A percentile compares a stretch with the other conserved stretches of the same genome.
Evolutionary conservation across 1,140 invertebrate genomes (phyloP).

Genomic region (Leptinotarsa defecta): DNA sequence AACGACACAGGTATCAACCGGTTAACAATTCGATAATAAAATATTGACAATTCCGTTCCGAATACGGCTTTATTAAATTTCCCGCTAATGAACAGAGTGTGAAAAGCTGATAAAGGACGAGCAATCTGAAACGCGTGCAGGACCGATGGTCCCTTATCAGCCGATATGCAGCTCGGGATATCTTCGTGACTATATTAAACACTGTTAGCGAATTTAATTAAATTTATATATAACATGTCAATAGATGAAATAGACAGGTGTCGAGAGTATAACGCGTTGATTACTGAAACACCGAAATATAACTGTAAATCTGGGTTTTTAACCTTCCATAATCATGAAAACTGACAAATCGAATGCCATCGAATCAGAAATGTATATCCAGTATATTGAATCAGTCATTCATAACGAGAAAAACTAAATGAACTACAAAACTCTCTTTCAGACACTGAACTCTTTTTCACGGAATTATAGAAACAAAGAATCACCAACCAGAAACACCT

Average conservation of each 20-base stretch:
- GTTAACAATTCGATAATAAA: conserved; percentile 2
- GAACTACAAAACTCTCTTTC: too few species aligned
- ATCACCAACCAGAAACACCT: too few species aligned
- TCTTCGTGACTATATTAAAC: conserved; percentile 45
- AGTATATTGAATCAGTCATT: too few species aligned
- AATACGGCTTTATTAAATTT: conserved; percentile 7
- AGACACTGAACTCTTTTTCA: too few species aligned
- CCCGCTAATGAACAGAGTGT: conserved; percentile 36
- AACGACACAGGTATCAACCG: neutral
- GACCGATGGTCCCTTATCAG: conserved; percentile 46
- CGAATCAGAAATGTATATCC: too few species aligned
- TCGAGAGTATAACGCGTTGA: neutral
- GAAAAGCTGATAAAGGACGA: conserved; percentile 44
- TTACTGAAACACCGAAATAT: too few species aligned
- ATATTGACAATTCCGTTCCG: neutral
- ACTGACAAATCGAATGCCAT: too few species aligned
- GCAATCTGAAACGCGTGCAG: conserved; percentile 44
- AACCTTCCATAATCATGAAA: too few species aligned
- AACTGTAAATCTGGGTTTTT: too few species aligned
- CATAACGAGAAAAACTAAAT: too few species aligned
- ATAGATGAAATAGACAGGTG: conserved; percentile 37
- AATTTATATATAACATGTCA: conserved; percentile 34
- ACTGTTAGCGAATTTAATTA: conserved; percentile 41
- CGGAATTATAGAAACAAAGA: too few species aligned
- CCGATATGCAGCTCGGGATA: conserved; percentile 42